Evolutionary conservation across 2,888 invertebrate species (phyloP).

Genomic region (Aproaerema taeniolella): DNA sequence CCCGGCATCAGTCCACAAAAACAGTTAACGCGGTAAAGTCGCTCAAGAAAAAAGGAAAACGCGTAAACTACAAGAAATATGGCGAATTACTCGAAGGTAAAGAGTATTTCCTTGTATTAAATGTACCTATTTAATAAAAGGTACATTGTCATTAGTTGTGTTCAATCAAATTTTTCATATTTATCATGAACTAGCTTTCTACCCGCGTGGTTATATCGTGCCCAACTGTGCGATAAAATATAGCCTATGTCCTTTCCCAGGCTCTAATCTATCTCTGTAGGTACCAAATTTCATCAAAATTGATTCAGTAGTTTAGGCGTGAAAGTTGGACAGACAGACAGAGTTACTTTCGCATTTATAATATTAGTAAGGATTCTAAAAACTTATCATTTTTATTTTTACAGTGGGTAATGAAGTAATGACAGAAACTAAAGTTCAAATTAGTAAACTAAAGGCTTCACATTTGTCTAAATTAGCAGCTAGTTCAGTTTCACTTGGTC

Average conservation of each 20-base stretch:
- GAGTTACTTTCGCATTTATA: no score
- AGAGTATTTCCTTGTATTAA: constrained; percentile 20
- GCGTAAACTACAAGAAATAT: constrained; percentile 75
- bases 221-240: no score
- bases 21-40: constrained; percentile 52
- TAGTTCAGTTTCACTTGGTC: constrained; percentile 74
- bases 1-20: constrained; percentile 63
- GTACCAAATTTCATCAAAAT: no score
- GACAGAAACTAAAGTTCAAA: constrained; percentile 81
- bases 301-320: no score
- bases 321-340: no score
- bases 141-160: no score
- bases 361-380: constrained; percentile 20
- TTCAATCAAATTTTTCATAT: no score
- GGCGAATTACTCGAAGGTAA: constrained; percentile 82
- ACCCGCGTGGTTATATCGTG: no score
- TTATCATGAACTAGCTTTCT: no score
- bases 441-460: constrained; percentile 81
- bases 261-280: no score
- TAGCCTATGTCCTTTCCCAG: no score
- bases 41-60: constrained; percentile 60
- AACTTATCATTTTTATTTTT: constrained; percentile 24
- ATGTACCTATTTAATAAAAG: no score
- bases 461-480: constrained; percentile 81
- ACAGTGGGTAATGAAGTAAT: constrained; percentile 80